Evolutionary conservation across 1,140 invertebrate species (phyloP).

Genomic region (Drosophila hydei): DNA sequence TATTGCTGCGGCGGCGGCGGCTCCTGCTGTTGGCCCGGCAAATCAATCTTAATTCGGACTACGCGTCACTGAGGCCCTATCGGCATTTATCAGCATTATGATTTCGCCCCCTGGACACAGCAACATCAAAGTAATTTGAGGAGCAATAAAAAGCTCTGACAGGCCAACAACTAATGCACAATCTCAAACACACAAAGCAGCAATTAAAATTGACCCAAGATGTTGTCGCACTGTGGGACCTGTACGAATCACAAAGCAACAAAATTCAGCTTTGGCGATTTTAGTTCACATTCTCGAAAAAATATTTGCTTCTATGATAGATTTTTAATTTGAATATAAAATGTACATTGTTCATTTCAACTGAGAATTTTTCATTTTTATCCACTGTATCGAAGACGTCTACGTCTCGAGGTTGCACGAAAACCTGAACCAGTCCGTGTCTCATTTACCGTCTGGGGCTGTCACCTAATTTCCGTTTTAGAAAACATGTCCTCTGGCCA

Average conservation of each 20-base stretch:
- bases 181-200: slow-evolving; percentile 26
- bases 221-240: slow-evolving; percentile 44
- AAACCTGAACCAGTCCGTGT: slow-evolving; percentile 47
- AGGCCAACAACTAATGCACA: slow-evolving; percentile 35
- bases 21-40: slow-evolving; percentile 8
- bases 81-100: slow-evolving; percentile 43
- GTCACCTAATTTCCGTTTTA: slow-evolving; percentile 82
- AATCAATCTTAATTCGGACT: slow-evolving; percentile 50
- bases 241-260: too few species aligned
- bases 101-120: slow-evolving; percentile 22
- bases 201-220: slow-evolving; percentile 79
- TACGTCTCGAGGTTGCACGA: slow-evolving; percentile 19
- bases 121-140: slow-evolving; percentile 43
- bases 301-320: too few species aligned
- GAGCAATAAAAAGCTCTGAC: slow-evolving; percentile 30
- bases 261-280: too few species aligned
- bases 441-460: slow-evolving; percentile 59
- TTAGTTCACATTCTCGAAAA: too few species aligned
- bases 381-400: slow-evolving; percentile 20
- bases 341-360: neutral
- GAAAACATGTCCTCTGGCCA: slow-evolving; percentile 64
- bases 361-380: neutral
- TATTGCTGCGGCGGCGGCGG: neutral
- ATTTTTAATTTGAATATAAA: too few species aligned
- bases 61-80: slow-evolving; percentile 9